These are phyloP conservation scores for Tetragonula clypearis DNA, from an alignment of 1,140 invertebrate genomes.

Conservation along the genomic window DNA sequence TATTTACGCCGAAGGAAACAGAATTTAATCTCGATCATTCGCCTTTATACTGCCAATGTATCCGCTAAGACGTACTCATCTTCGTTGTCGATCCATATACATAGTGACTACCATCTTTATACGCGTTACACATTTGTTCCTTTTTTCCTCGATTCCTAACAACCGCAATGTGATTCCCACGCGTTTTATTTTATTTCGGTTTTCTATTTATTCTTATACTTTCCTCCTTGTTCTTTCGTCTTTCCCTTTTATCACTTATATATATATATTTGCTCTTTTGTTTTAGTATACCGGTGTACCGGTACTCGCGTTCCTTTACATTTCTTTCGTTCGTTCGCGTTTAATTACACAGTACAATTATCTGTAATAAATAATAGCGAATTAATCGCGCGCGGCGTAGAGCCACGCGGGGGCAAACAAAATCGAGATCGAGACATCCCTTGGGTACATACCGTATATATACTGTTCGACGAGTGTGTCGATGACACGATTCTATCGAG, in stretches of 20 bases:
- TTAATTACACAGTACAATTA: slow-evolving; percentile 67
- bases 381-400: slow-evolving; percentile 44
- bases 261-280: slow-evolving; percentile 14
- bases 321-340: slow-evolving; percentile 46
- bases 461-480: too few species aligned
- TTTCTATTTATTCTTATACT: slow-evolving; percentile 41
- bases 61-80: slow-evolving; percentile 67
- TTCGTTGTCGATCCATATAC: slow-evolving; percentile 55
- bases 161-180: slow-evolving; percentile 59
- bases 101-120: slow-evolving; percentile 39
- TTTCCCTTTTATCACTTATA: slow-evolving; percentile 18
- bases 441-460: neutral
- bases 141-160: slow-evolving; percentile 36
- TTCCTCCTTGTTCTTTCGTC: slow-evolving; percentile 17
- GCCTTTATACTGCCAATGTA: slow-evolving; percentile 75
- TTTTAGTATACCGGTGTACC: neutral
- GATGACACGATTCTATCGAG: neutral
- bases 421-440: slow-evolving; percentile 31
- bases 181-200: slow-evolving; percentile 42
- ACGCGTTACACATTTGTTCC: slow-evolving; percentile 56
- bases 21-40: slow-evolving; percentile 72
- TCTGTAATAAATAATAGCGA: slow-evolving; percentile 65
- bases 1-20: slow-evolving; percentile 77
- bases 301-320: slow-evolving; percentile 54
- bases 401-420: slow-evolving; percentile 9